Evolutionary conservation across 2,113 vertebrate species (phyloP).

Genomic region (Panthera tigris): DNA sequence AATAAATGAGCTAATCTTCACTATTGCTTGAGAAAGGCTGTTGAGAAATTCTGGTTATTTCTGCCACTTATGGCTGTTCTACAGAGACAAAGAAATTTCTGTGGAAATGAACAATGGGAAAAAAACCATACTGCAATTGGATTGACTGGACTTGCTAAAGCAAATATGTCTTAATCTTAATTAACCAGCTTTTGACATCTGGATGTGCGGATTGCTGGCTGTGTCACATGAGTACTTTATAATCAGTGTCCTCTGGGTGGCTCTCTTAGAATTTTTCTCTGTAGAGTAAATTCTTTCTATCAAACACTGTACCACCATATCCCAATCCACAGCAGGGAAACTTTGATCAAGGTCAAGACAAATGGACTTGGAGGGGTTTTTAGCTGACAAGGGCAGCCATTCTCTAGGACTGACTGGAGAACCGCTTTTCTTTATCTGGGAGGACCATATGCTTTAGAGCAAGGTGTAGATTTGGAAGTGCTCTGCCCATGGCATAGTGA

Average conservation of each 20-base stretch:
- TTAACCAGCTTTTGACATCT: conserved; percentile 68
- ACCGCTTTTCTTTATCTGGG: not conserved
- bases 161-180: conserved; percentile 74
- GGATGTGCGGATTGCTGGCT: conserved; percentile 6
- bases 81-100: conserved; percentile 57
- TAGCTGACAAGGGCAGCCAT: conserved; percentile 6
- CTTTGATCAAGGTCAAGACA: conserved; percentile 65
- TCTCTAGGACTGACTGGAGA: not conserved
- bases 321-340: conserved; percentile 56
- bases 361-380: conserved; percentile 35
- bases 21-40: not conserved
- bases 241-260: conserved; percentile 63
- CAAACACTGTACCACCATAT: not conserved
- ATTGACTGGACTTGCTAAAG: conserved; percentile 64
- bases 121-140: not conserved
- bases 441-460: not conserved
- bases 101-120: conserved; percentile 39
- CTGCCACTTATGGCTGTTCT: not conserved
- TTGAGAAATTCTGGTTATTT: conserved; percentile 62
- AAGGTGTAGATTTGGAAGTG: not conserved
- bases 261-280: conserved; percentile 51
- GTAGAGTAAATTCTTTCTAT: conserved; percentile 57
- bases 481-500: not conserved
- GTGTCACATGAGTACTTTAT: conserved; percentile 43
- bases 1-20: conserved; percentile 54